phyloP scores from a whole-genome alignment of 2,113 vertebrate genomes.

The Sebastes schlegelii region DNA sequence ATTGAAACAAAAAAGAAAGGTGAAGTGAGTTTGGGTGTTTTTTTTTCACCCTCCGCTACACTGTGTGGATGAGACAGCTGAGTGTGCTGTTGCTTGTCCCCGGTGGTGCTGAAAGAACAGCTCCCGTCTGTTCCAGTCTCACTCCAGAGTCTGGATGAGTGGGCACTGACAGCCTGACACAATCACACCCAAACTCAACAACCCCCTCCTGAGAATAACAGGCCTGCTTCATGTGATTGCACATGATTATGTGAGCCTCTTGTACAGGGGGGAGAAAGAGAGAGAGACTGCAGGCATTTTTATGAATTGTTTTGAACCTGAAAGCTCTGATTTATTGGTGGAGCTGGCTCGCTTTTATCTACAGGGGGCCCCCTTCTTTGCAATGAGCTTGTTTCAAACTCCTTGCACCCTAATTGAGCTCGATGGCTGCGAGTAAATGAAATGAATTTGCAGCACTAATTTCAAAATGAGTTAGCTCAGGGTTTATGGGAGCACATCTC shows the following conservation, averaged over 20 bases:
- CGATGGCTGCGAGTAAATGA: slow-evolving; percentile 48
- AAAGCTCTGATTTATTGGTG: slow-evolving; percentile 34
- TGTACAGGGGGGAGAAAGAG: not conserved
- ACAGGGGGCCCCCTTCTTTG: slow-evolving; percentile 1
- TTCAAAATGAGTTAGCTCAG: slow-evolving; percentile 42
- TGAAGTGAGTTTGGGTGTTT: slow-evolving; percentile 41
- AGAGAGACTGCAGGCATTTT: slow-evolving; percentile 39
- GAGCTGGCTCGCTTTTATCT: slow-evolving; percentile 46
- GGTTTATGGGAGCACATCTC: slow-evolving; percentile 32
- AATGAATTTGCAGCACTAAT: slow-evolving; percentile 54
- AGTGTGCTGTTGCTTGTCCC: slow-evolving; percentile 72
- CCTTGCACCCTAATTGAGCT: slow-evolving; percentile 52
- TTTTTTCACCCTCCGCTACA: slow-evolving; percentile 32
- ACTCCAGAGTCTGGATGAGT: slow-evolving; percentile 73
- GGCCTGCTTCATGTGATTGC: slow-evolving; percentile 67
- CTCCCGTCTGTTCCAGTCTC: slow-evolving; percentile 73
- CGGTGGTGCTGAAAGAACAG: slow-evolving; percentile 80
- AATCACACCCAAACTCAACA: slow-evolving; percentile 77
- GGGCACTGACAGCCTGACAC: slow-evolving; percentile 77
- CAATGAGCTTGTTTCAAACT: slow-evolving; percentile 49
- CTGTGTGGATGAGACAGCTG: slow-evolving; percentile 62
- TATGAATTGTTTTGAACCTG: slow-evolving; percentile 54
- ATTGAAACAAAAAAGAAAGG: slow-evolving; percentile 3
- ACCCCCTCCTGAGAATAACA: slow-evolving; percentile 66
- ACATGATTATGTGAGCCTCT: slow-evolving; percentile 69